Evolutionary conservation across 2,888 invertebrate genomes (phyloP), one percentile per base, ranked within the genome.

Genomic region (Protodeltote pygarga): DNA sequence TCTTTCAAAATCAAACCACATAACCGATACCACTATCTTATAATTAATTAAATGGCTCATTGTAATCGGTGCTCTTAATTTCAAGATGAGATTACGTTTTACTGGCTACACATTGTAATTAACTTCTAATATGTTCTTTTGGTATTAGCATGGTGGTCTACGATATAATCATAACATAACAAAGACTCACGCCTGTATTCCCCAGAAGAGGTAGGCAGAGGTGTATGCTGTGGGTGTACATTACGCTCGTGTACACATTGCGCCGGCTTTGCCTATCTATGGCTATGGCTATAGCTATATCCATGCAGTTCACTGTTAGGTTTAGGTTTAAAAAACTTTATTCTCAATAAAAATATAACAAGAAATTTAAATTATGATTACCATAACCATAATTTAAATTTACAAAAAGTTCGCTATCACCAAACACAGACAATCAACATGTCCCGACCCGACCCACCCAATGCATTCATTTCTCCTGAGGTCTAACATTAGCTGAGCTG

Each of bases 91-190:
- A 44, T 59, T 39, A 51, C 41, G 50, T 33, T 52, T 45, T 41
- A 17, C 38, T 17, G 27, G 33, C 41, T 64, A 58, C 69, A 68
- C 40, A 44, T 40, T 53, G 54, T 68, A 64, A 68, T 68, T 58
- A 65, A 53, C 59, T 32, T 21, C 28, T 58, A 46, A 58, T 65
- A 47, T 29, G 32, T 47, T 63, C 44, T 19, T 9, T 38, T 46
- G 21, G 21, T 8, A 32, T 47, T 45, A 66, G 11, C 48, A n/a
- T 3, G 64, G 58, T 63, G 64, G 68, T 52, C 58, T 27, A 13
- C 21, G 15, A n/a, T 19, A 10, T 23, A 6, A 19, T 6, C 17
- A 11, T 6, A 14, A 8, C 3, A n/a, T 9, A 57, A 51, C 68
- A 64, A 19, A 35, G 44, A 0, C 17, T 40, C 14, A n/a, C n/a